Base-by-base conservation (phyloP, 2,113 vertebrate genomes). In the Vidua chalybeata region DNA sequence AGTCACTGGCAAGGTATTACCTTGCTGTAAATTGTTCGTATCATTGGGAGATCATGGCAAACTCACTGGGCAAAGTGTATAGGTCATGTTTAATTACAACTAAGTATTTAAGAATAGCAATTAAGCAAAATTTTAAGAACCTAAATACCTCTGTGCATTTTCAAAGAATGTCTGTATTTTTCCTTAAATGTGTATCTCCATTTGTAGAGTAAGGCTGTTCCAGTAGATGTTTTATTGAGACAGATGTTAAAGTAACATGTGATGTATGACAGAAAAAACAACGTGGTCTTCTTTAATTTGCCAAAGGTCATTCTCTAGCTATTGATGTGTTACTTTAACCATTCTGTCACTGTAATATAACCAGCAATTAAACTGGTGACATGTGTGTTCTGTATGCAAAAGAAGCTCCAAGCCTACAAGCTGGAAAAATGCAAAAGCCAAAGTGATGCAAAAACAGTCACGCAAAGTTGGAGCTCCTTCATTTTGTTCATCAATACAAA, bases 401-500 rank as follows among this genome's bases (percentile, higher is more conserved):
- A 96, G 84, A 85, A 96, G 83, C 90, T 59, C 84, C 75, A 96
- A 90, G 52, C 62, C 87, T 94, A 92, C 67, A 90, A 80, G 49
- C 81, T 92, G 75, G 76, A 89, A 97, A 96, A 95, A 93, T 54
- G 46, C 62, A 31, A 81, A 96, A 94, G 91, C 64, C 94, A 88
- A 90, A 96, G 58, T 81, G 90, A 49, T 55, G n/a, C 18, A 62
- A 92, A 92, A 84, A 39, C 81, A 91, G 80, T 77, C 87, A 79
- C 16, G 28, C 8, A 9, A 93, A 86, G 66, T 89, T 95, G 75
- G 48, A 95, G 91, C 68, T 95, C 56, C 81, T 74, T 95, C 41
- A 51, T 97, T 97, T 96, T 95, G 46, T 89, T 97, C 48, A 63
- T 97, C 93, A 83, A 27, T 93, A 79, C 61, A 94, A 97, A 75